phyloP scores from a whole-genome alignment of 2,888 invertebrate genomes.

The Cosmopolites sordidus region DNA sequence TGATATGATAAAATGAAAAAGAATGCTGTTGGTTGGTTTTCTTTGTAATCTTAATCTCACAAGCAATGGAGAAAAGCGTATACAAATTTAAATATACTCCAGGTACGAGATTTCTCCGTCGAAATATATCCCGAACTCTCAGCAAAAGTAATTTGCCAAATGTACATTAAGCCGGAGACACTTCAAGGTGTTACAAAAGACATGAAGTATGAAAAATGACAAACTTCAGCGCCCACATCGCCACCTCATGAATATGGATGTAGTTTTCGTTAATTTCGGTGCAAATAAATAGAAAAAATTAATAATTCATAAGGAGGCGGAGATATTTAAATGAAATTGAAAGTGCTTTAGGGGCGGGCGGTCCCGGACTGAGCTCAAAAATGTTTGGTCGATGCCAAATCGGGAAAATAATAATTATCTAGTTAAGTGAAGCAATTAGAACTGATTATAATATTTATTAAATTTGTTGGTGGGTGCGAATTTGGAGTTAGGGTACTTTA shows the following conservation, averaged over 20 bases:
- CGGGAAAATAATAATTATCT: slow-evolving; percentile 1
- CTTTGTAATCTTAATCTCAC: no score
- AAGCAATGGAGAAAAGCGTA: no score
- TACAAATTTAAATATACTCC: no score
- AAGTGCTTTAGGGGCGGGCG: not conserved
- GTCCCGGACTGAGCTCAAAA: not conserved
- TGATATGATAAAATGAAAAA: no score
- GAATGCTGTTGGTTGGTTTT: no score
- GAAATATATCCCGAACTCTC: no score
- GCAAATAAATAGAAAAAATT: slow-evolving; percentile 2
- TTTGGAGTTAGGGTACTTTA: no score
- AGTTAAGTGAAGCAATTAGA: not conserved
- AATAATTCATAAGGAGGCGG: slow-evolving; percentile 1
- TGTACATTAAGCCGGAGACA: not conserved
- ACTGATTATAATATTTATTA: not conserved
- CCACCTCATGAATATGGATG: not conserved
- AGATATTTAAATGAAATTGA: not conserved
- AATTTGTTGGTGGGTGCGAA: no score
- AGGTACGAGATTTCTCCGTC: no score
- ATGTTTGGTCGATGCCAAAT: not conserved
- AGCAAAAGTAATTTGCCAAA: not conserved
- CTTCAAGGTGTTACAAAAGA: slow-evolving; percentile 1
- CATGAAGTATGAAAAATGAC: not conserved
- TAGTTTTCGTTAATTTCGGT: slow-evolving; percentile 2
- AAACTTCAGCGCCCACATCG: not conserved